Base-by-base conservation (phyloP, 2,888 invertebrate genomes). In the Embidobia sp. region DNA sequence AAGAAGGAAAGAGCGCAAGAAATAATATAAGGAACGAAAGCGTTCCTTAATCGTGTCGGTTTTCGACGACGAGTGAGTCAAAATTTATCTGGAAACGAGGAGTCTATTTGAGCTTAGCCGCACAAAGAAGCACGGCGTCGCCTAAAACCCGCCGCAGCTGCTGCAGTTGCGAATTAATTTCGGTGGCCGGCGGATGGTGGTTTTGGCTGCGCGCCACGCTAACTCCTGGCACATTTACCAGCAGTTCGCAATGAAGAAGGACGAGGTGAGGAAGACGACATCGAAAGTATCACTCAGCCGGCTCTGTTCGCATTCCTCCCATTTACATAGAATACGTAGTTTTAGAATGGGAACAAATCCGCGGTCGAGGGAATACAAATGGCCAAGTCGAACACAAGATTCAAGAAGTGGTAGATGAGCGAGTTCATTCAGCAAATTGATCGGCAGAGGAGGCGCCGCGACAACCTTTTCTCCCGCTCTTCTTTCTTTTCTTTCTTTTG, bases 181-280 rank as follows among this genome's bases (percentile, higher is more conserved):
- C 72, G 80, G 78, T 75, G 69, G 53, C 63, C 67, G 70, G 80
- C 79, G 78, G 77, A 80, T 80, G 79, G 78, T 79, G 79, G 74
- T 81, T 82, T 83, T 83, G 83, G 82, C 81, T 67, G 15, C 26
- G 63, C 79, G 83, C 83, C 83, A 83, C 53, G 46, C 51, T 22
- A 79, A 76, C 70, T 77, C 63, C 59, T 72, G 63, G 59, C 74
- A 67, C 74, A 42, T 77, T 73, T 63, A 57, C 59, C 44, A 61
- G 16, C 46, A 53, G 51, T 22, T 72, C 40, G 64, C 61, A 37
- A 35, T 35, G 74, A 37, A 48, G 55, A 72, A 67, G 53, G 51
- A 64, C 27, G 48, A 77, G 67, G 59, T 40, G 55, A 57, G 59
- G 59, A 59, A 53, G 53, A 59, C 40, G 61, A 51, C 72, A 59